Percentiles rank a stretch among this genome's conserved stretches.
These are phyloP conservation scores for Pseudois nayaur DNA, from an alignment of 2,113 vertebrate genomes.

Conservation along the genomic window DNA sequence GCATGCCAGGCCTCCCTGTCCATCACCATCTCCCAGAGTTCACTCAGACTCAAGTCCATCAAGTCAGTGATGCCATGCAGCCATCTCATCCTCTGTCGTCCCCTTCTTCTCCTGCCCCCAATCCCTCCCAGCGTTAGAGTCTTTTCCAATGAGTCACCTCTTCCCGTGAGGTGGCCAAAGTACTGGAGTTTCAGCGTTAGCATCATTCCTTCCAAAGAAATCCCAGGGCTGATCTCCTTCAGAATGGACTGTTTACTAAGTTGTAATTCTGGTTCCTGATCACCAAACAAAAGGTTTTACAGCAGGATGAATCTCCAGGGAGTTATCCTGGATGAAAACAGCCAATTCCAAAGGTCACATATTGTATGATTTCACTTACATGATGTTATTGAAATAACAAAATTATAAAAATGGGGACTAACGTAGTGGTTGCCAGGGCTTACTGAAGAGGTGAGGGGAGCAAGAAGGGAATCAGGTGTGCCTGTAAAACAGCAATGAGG, in stretches of 20 bases:
- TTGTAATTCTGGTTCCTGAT: neutral
- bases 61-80: no score
- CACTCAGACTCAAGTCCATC: no score
- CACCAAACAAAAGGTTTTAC: neutral
- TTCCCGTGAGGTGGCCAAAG: no score
- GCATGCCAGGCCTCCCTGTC: no score
- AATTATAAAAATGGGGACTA: neutral
- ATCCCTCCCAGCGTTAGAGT: no score
- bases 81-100: no score
- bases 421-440: neutral
- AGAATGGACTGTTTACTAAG: neutral
- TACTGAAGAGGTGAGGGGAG: neutral
- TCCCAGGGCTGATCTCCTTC: no score
- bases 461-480: neutral
- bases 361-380: neutral
- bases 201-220: no score
- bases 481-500: neutral
- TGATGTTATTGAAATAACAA: neutral
- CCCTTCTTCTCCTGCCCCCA: no score
- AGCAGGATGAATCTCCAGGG: neutral
- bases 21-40: no score
- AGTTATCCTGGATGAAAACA: neutral
- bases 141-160: no score
- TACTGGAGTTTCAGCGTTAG: no score
- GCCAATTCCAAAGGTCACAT: neutral